Base-by-base conservation (phyloP, 1,140 invertebrate species). In the Euura saliciscinereae region DNA sequence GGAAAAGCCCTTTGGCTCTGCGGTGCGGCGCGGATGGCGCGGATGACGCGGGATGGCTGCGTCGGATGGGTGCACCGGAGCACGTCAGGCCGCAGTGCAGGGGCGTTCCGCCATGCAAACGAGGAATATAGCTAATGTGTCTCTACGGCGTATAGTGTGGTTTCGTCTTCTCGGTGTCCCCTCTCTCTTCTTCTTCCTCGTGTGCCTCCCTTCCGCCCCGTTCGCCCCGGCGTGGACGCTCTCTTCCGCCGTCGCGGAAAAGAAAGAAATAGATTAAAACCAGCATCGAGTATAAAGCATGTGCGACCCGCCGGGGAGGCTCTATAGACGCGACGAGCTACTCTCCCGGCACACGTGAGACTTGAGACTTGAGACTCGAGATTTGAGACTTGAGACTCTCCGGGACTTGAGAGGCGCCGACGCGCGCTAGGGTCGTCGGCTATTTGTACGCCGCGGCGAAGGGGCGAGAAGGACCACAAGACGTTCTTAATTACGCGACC, bases 21-120 rank as follows among this genome's bases (percentile, higher is more conserved):
- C 28, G 28, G 28, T 28, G 28, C 28, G 28, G 28, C 28, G 28
- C 28, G 51, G 51, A 28, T 28, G 28, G 28, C 28, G 28, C 28
- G 28, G 28, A 28, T 28, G 51, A 59, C 51, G 51, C 51, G 51
- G 51, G 51, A 59, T 59, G 51, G 51, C 51, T 59, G 51, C 51
- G 51, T 59, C 51, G 51, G 51, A 59, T 59, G 51, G 51, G 51
- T 59, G 51, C 51, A 59, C 13, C 51, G 51, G 51, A 59, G 51
- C 51, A 59, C 51, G 51, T 8, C 51, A 59, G 13, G 51, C 51
- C 51, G 51, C 13, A 59, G 79, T 74, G 77, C 77, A 83, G 82
- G 83, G 84, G 84, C 81, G 84, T 85, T 85, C 77, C 84, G 84
- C 84, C 79, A 81, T 85, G 84, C 84, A 85, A 84, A 78, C 83